Evolutionary conservation across 2,113 vertebrate genomes (phyloP).

Genomic region (Coptodon bakossiorum): DNA sequence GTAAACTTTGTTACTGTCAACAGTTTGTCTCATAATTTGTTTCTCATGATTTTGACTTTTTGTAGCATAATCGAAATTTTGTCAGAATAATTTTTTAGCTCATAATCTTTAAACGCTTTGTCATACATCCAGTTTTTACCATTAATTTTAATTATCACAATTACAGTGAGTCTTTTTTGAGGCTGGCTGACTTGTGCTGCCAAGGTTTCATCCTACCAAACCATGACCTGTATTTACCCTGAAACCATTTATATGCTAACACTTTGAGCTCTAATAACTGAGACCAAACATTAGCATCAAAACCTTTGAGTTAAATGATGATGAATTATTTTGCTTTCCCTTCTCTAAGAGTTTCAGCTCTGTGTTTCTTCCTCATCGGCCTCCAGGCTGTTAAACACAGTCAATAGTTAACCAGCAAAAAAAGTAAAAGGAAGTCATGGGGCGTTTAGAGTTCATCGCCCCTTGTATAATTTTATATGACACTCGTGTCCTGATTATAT

Average conservation of each 20-base stretch:
- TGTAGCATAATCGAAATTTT: rapidly evolving
- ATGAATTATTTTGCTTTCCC: background rate
- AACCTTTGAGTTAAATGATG: background rate
- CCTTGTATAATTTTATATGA: background rate
- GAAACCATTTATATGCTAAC: background rate
- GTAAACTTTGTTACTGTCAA: background rate
- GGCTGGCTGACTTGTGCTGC: background rate
- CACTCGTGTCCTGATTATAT: background rate
- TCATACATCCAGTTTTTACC: background rate
- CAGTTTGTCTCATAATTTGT: rapidly evolving
- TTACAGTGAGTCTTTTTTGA: background rate
- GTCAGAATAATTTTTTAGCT: background rate
- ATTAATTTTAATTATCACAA: background rate
- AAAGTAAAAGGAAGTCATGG: background rate
- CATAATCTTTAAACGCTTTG: background rate
- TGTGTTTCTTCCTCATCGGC: background rate
- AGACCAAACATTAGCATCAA: background rate
- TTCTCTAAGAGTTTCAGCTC: background rate
- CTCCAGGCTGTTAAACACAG: background rate
- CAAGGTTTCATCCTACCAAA: background rate
- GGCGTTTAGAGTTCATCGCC: background rate
- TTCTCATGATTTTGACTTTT: background rate
- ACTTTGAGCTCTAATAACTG: background rate
- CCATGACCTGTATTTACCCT: background rate
- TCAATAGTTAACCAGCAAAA: conserved; percentile 20